phyloP scores from a whole-genome alignment of 2,888 invertebrate species.

The Clostera curtula region DNA sequence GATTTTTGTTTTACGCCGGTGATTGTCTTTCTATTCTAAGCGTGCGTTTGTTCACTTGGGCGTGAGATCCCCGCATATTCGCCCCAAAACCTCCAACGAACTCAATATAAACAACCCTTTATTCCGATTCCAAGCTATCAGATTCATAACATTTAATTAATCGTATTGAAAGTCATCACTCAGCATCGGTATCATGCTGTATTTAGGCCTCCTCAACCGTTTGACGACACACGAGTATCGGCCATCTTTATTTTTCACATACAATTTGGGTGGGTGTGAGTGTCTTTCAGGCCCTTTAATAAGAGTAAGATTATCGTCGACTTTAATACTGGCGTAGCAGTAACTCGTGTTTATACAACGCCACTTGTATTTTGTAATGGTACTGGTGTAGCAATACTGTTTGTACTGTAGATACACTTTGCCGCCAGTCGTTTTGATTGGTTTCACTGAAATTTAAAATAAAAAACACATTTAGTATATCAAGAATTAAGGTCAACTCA shows the following conservation, averaged over 20 bases:
- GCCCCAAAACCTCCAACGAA: no score
- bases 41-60: no score
- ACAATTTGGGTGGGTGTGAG: conserved; percentile 21
- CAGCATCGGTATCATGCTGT: no score
- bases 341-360: conserved; percentile 35
- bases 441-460: conserved; percentile 24
- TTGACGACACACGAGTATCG: conserved; percentile 8
- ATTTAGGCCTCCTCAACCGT: conserved; percentile 6
- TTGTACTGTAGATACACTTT: conserved; percentile 24
- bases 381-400: conserved; percentile 26
- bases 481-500: no score
- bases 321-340: conserved; percentile 25
- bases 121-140: no score
- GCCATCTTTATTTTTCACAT: conserved; percentile 8
- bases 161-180: no score
- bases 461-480: no score
- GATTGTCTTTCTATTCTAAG: no score
- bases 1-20: no score
- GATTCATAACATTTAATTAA: no score
- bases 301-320: conserved; percentile 14
- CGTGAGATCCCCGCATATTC: no score
- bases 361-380: conserved; percentile 25
- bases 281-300: conserved; percentile 16
- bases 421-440: conserved; percentile 24
- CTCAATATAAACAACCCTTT: no score